Percentiles rank a stretch among this genome's conserved stretches.
Conservation (phyloP, 1,140 invertebrate genomes). For the Neoseiulus cucumeris region DNA sequence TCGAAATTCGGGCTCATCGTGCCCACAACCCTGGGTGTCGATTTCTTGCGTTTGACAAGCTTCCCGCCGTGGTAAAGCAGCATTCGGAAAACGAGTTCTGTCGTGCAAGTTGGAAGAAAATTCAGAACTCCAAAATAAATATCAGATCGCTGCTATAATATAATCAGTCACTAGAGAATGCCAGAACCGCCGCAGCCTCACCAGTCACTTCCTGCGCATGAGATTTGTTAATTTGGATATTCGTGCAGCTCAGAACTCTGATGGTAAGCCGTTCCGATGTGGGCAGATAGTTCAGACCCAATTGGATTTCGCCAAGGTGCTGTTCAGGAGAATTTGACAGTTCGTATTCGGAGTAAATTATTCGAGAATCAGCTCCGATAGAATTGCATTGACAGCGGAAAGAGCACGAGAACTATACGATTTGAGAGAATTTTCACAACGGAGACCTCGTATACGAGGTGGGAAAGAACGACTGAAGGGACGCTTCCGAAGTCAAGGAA, state of each 20-base stretch:
- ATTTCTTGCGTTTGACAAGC: constrained; percentile 36
- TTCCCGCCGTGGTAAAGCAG: constrained; percentile 33
- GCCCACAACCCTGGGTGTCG: constrained; percentile 16
- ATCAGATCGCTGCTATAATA: too few relatives aligned
- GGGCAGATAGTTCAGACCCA: constrained; percentile 36
- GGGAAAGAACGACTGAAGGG: too few relatives aligned
- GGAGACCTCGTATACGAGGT: too few relatives aligned
- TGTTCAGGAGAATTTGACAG: background rate
- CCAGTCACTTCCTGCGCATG: constrained; percentile 28
- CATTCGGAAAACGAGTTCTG: constrained; percentile 34
- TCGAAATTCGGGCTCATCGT: constrained; percentile 28
- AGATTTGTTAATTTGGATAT: constrained; percentile 25
- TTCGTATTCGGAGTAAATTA: too few relatives aligned
- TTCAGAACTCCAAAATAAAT: background rate
- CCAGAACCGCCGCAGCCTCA: too few relatives aligned
- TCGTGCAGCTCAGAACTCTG: constrained; percentile 31
- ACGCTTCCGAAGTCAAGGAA: too few relatives aligned
- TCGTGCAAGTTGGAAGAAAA: background rate
- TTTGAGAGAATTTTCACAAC: too few relatives aligned
- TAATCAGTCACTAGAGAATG: too few relatives aligned
- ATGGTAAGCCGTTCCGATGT: constrained; percentile 36
- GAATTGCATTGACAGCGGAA: too few relatives aligned
- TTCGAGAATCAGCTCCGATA: too few relatives aligned
- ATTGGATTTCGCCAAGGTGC: constrained; percentile 29
- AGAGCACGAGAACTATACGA: too few relatives aligned